phyloP scores from a whole-genome alignment of 35 echinoderm and acorn worm species.

The Diadema setosum region DNA sequence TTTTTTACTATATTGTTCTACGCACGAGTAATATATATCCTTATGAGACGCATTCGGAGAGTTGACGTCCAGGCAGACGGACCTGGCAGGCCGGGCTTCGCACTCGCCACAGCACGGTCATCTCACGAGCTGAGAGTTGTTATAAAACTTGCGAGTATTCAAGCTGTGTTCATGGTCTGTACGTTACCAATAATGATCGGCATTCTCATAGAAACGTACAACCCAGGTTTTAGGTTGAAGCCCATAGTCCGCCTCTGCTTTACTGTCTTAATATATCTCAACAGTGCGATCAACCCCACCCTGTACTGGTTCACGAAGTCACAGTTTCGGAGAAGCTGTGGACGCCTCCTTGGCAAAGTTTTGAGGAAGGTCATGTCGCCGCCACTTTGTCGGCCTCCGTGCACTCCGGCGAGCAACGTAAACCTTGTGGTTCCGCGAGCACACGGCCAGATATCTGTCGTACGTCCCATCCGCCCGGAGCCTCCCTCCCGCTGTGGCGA shows the following conservation, averaged over 20 bases:
- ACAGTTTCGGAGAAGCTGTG: conserved; percentile 1
- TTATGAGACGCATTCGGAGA: background rate
- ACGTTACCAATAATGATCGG: background rate
- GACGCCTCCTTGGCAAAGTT: background rate
- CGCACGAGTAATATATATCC: background rate
- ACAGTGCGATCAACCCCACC: background rate
- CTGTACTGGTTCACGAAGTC: background rate
- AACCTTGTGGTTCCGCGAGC: too few relatives aligned
- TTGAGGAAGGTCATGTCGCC: background rate
- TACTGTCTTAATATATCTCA: background rate
- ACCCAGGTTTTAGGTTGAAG: background rate
- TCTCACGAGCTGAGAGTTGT: background rate
- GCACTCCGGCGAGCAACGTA: background rate
- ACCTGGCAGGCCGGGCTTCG: background rate
- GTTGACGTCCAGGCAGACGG: background rate
- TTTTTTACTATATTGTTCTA: background rate
- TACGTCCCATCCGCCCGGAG: background rate
- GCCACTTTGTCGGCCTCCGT: background rate
- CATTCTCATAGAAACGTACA: background rate
- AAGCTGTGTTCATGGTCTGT: background rate
- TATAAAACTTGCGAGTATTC: background rate
- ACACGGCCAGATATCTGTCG: background rate
- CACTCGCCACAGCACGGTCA: background rate
- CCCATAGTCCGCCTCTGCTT: background rate
- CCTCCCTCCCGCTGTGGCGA: background rate